Conservation (phyloP, 2,113 vertebrate genomes). For the Noctilio leporinus region DNA sequence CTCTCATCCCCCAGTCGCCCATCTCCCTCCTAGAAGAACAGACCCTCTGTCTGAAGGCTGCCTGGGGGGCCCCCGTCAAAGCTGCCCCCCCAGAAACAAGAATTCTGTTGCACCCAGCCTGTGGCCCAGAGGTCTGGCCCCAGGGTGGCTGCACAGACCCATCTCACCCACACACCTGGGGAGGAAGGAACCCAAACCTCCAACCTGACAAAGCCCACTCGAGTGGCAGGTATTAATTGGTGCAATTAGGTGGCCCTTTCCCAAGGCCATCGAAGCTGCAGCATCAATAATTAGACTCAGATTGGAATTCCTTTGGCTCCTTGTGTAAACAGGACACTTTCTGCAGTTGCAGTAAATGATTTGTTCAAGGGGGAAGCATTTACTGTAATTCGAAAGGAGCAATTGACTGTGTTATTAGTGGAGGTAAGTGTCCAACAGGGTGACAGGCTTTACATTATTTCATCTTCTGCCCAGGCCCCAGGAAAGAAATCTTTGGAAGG, state of each 20-base stretch:
- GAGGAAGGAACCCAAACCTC: neutral
- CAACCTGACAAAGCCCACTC: neutral
- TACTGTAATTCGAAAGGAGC: conserved; percentile 54
- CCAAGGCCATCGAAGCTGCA: conserved; percentile 31
- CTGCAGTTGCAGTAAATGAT: conserved; percentile 39
- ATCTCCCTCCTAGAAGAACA: neutral
- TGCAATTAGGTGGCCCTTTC: conserved; percentile 52
- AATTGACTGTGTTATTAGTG: conserved; percentile 41
- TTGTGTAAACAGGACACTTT: conserved; percentile 37
- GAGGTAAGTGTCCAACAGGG: neutral
- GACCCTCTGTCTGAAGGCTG: neutral
- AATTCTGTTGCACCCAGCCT: neutral
- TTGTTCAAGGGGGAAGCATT: conserved; percentile 47
- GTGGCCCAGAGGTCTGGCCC: neutral
- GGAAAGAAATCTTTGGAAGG: neutral
- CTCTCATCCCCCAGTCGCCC: neutral
- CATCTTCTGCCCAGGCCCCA: neutral
- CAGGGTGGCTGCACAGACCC: accelerated
- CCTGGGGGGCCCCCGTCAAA: neutral
- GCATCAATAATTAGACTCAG: conserved; percentile 45
- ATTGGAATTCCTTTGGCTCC: conserved; percentile 47
- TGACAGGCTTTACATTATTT: neutral
- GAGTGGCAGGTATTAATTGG: conserved; percentile 62
- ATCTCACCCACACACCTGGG: accelerated
- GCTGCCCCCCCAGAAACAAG: neutral